phyloP scores from a whole-genome alignment of 1,140 invertebrate species.

The Pantala flavescens region DNA sequence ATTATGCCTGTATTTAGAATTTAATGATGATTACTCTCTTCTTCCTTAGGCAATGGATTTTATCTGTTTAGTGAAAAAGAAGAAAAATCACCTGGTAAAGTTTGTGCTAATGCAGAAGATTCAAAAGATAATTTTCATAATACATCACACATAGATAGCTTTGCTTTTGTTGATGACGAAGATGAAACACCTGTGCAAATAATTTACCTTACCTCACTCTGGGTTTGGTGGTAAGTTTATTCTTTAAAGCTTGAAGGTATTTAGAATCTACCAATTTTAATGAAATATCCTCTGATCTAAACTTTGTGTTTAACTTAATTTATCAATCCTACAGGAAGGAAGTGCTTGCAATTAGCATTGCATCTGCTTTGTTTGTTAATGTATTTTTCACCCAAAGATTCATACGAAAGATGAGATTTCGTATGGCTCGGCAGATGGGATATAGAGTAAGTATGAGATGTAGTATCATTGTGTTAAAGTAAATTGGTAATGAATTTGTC shows the following conservation, averaged over 20 bases:
- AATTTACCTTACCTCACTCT: slow-evolving; percentile 52
- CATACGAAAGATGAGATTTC: background rate
- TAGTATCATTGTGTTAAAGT: background rate
- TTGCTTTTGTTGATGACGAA: slow-evolving; percentile 26
- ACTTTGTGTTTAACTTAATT: no score
- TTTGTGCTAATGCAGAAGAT: slow-evolving; percentile 11
- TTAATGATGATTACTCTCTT: background rate
- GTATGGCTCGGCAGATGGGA: background rate
- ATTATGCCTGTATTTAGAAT: no score
- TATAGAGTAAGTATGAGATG: background rate
- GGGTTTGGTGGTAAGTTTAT: slow-evolving; percentile 62
- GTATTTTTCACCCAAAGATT: slow-evolving; percentile 40
- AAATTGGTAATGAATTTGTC: background rate
- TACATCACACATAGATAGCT: background rate
- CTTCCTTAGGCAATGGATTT: slow-evolving; percentile 42
- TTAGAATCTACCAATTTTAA: no score
- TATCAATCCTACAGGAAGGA: slow-evolving; percentile 51
- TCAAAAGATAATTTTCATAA: background rate
- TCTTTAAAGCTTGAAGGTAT: background rate
- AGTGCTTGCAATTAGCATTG: slow-evolving; percentile 54
- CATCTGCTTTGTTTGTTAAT: slow-evolving; percentile 50
- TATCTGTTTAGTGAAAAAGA: slow-evolving; percentile 14
- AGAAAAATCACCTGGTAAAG: slow-evolving; percentile 19
- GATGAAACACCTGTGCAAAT: slow-evolving; percentile 40
- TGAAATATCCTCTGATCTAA: no score